Base-by-base conservation (phyloP, 2,113 vertebrate species). In the Fregetta grallaria region DNA sequence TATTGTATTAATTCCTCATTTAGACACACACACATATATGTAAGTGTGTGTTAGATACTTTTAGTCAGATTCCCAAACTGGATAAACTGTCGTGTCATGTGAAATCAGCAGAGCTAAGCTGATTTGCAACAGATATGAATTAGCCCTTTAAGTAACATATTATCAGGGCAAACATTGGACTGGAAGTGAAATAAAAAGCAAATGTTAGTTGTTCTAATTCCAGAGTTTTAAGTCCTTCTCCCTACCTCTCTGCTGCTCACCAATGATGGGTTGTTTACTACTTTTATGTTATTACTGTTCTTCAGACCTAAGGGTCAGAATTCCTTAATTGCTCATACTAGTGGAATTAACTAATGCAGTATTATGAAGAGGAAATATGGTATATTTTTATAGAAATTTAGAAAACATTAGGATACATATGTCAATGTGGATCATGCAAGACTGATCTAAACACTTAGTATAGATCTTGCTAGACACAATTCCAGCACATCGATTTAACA, bases 321-420 rank as follows among this genome's bases (percentile, higher is more conserved):
- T 85, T 83, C 49, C 45, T 92, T 91, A 91, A 91, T 55, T 95
- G 44, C 66, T 88, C 23, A 2, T 91, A 78, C 44, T 85, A 78
- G 70, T 92, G 23, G 44, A 44, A 70, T 97, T 97, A 84, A 97
- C 59, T 94, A 94, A 71, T 59, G 32, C 40, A 86, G 36, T 59
- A 80, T 91, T 93, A 81, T 61, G 86, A 96, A 95, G 49, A 78
- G 29, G 34, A 97, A 76, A 79, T 50, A 76, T 0, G 7, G 23
- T 68, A 59, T 67, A 78, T 66, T 15, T 70, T 95, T 71, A 82
- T 29, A 90, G 62, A 76, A 89, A 84, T 87, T 59, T 53, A 93
- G 59, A 92, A 81, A 93, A 45, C 29, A 82, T 47, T 40, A 95
- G 40, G 30, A 86, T 45, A 63, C 17, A 7, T 44, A 71, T 27